These are phyloP conservation scores for Zonitis immaculata DNA, from an alignment of 2,888 invertebrate genomes.

Conservation along the genomic window DNA sequence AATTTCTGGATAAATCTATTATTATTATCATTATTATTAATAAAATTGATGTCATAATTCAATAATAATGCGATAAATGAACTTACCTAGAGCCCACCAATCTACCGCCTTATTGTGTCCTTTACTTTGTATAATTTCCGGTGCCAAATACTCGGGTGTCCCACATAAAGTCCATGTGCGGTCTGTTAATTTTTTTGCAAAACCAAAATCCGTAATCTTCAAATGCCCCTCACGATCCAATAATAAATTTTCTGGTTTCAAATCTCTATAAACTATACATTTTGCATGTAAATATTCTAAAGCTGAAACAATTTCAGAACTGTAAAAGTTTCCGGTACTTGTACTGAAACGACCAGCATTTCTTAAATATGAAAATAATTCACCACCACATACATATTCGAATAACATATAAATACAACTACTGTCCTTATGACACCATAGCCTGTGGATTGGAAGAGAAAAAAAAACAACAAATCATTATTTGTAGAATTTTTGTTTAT, in stretches of 20 bases:
- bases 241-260: conserved; percentile 92
- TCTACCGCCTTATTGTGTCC: conserved; percentile 98
- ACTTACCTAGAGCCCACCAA: conserved; percentile 94
- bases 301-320: conserved; percentile 89
- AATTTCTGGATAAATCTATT: no score
- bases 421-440: conserved; percentile 88
- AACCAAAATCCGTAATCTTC: conserved; percentile 97
- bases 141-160: conserved; percentile 95
- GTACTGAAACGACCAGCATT: conserved; percentile 87
- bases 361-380: conserved; percentile 91
- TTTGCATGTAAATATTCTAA: conserved; percentile 90
- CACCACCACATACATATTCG: conserved; percentile 95
- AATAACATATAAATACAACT: conserved; percentile 94
- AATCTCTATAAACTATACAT: conserved; percentile 81
- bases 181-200: conserved; percentile 91
- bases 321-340: conserved; percentile 85
- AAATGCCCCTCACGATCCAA: conserved; percentile 90
- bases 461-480: no score
- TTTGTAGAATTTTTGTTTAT: no score
- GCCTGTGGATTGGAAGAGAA: no score
- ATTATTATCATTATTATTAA: no score
- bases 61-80: not conserved
- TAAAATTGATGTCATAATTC: no score
- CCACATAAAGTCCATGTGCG: conserved; percentile 96
- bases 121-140: conserved; percentile 95